Base-by-base conservation (phyloP, 2,797 vertebrate genomes). In the Acomys russatus region DNA sequence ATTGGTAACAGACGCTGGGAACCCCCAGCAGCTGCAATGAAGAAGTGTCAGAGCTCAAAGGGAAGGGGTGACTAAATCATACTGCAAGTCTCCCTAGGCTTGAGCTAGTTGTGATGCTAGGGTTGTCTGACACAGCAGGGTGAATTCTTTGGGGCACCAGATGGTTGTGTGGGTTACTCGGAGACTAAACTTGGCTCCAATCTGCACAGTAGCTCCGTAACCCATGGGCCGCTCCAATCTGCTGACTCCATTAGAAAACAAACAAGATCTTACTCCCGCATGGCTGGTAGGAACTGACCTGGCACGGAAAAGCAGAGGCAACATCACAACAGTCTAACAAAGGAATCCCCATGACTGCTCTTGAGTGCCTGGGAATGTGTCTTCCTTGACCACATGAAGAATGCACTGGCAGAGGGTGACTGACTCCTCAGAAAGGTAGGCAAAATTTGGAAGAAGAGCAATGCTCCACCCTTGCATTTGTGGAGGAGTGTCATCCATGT, bases 201-300 rank as follows among this genome's bases (percentile, higher is more conserved):
- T 89, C 56, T 22, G 28, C 76, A 64, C 0, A 9, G 44, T 51
- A 82, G 44, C 25, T 91, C 79, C 3, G 3, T 56, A 91, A 35
- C n/a, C 59, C 28, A 0, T 5, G 80, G 28, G 56, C 56, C 51
- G 73, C 63, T 88, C 23, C 28, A 73, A 86, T 82, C 87, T 96
- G 86, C 77, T 86, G 91, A 93, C 76, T 95, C 35, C 22, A 88
- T 92, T 79, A 82, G 61, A 90, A 94, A 88, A 71, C 33, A 87
- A 80, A 28, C 35, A 61, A 56, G 56, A 73, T 83, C 87, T 87
- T 51, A 14, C 64, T 84, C 71, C 44, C 20, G 38, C 0, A 0
- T 28, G 15, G 49, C 9, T 70, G 7, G 18, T 22, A 88, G 79
- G 78, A 68, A 63, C 18, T 70, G 82, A 70, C 56, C 86, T 30